Conservation (phyloP, 2,113 vertebrate genomes). For the Ptychochromis oligacanthus region DNA sequence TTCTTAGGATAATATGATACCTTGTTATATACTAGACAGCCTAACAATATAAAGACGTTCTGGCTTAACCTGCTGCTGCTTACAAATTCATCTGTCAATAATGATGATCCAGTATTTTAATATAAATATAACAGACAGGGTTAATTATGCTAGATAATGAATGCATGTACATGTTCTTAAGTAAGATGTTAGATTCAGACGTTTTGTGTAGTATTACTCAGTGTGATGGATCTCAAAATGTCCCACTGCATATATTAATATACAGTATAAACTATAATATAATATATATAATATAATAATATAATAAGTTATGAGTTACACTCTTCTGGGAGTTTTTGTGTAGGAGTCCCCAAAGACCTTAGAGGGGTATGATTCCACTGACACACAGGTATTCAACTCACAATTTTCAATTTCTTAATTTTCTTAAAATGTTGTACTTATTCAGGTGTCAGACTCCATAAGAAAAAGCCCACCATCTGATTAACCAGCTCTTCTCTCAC, state of each 20-base stretch:
- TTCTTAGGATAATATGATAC: accelerated
- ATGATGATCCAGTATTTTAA: not conserved
- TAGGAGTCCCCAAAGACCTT: too few relatives aligned
- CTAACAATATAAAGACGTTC: not conserved
- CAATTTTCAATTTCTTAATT: not conserved
- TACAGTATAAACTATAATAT: not conserved
- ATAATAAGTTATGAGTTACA: too few relatives aligned
- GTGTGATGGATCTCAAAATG: not conserved
- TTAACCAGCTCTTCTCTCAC: not conserved
- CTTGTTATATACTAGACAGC: accelerated
- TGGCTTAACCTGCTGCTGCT: too few relatives aligned
- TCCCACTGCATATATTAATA: not conserved
- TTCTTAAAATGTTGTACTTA: not conserved
- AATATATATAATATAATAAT: too few relatives aligned
- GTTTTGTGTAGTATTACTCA: not conserved
- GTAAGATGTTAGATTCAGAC: not conserved
- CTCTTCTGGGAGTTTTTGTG: not conserved
- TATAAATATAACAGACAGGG: not conserved
- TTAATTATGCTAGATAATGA: not conserved
- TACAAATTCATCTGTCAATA: accelerated
- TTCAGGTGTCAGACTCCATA: not conserved
- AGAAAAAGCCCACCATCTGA: not conserved
- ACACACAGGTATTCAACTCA: not conserved
- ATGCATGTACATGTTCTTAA: not conserved
- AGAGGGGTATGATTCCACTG: not conserved